These are phyloP conservation scores for Urocolius indicus DNA, from an alignment of 2,113 vertebrate species.

Conservation along the genomic window DNA sequence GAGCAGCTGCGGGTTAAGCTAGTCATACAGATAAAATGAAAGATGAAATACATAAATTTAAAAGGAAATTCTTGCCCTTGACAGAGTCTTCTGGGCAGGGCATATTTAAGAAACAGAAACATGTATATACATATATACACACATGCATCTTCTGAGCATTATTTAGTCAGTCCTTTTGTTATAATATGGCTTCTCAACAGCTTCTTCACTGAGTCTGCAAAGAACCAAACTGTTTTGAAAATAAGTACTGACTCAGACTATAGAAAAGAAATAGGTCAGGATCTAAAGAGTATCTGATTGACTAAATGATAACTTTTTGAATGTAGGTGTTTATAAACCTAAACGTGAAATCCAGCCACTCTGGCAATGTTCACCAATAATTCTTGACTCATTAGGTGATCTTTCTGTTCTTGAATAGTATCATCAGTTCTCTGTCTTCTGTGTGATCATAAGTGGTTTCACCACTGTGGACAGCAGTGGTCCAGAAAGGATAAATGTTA, in stretches of 20 bases:
- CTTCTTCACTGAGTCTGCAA: not conserved
- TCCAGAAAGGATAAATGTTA: not conserved
- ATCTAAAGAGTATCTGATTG: not conserved
- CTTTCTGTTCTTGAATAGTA: not conserved
- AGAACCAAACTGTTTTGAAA: not conserved
- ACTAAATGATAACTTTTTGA: not conserved
- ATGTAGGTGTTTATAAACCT: not conserved
- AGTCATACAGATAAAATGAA: slow-evolving; percentile 41
- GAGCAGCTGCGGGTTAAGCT: slow-evolving; percentile 44
- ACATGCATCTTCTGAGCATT: not conserved
- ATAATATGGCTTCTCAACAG: not conserved
- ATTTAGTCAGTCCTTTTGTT: not conserved
- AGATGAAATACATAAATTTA: not conserved
- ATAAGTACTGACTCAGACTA: not conserved
- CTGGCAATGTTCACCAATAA: not conserved
- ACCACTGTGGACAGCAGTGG: accelerated
- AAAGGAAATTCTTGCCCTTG: not conserved
- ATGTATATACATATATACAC: not conserved
- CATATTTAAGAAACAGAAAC: not conserved
- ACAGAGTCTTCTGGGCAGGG: not conserved
- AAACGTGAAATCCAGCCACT: not conserved
- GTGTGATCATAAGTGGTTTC: not conserved
- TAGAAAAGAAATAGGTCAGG: not conserved
- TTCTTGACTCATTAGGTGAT: not conserved
- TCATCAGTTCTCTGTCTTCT: not conserved